Percentiles rank a stretch among this genome's conserved stretches.
phyloP scores from a whole-genome alignment of 2,113 vertebrate species.

The Nycticorax nycticorax region DNA sequence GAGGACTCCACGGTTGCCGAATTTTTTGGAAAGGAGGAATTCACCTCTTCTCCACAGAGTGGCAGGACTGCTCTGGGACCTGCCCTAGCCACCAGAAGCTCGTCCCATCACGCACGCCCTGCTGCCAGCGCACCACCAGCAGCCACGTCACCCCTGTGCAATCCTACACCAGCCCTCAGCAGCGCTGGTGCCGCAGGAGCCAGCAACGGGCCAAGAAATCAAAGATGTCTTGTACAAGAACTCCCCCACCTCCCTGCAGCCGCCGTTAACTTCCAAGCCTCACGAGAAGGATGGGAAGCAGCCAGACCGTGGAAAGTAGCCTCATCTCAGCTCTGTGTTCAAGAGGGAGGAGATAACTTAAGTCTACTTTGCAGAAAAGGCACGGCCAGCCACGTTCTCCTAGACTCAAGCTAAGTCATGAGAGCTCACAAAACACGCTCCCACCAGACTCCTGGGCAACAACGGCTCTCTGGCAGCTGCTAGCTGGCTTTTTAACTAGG shows the following conservation, averaged over 20 bases:
- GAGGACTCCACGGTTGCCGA: neutral
- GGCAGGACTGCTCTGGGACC: constrained; percentile 10
- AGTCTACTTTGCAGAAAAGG: neutral
- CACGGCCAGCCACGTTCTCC: neutral
- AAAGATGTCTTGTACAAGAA: neutral
- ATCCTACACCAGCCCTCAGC: neutral
- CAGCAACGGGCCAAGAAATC: neutral
- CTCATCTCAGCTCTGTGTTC: neutral
- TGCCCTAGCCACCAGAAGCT: neutral
- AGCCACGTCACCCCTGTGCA: neutral
- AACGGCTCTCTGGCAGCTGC: neutral
- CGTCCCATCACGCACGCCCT: neutral
- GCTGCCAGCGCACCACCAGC: neutral
- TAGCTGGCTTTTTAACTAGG: neutral
- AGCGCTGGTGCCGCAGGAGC: neutral
- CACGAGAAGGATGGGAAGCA: neutral
- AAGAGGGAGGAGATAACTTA: neutral
- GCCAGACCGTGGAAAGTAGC: neutral
- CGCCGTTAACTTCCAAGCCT: neutral
- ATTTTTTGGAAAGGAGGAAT: neutral
- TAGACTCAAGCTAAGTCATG: neutral
- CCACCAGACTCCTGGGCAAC: neutral
- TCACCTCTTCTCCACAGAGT: neutral
- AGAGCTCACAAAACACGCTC: neutral
- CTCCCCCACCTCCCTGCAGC: neutral